Evolutionary conservation across 2,113 vertebrate species (phyloP).

Genomic region (Morone saxatilis): DNA sequence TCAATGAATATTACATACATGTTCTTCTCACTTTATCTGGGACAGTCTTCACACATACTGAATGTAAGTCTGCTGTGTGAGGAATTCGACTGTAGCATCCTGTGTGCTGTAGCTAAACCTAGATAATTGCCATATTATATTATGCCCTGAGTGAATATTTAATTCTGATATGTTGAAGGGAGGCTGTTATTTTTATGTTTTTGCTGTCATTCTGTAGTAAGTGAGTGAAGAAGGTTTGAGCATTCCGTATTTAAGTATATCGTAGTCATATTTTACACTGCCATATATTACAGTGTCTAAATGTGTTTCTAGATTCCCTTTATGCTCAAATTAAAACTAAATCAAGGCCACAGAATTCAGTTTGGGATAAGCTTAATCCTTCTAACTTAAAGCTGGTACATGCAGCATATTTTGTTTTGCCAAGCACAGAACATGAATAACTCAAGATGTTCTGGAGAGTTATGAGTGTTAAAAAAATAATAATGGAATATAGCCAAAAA

Average conservation of each 20-base stretch:
- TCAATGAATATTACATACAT: slow-evolving; percentile 70
- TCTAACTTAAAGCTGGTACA: slow-evolving; percentile 5
- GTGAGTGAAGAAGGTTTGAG: not conserved
- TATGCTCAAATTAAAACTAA: not conserved
- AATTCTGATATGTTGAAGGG: slow-evolving; percentile 17
- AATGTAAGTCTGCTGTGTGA: slow-evolving; percentile 17
- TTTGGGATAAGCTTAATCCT: slow-evolving; percentile 26
- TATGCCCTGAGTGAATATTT: slow-evolving; percentile 16
- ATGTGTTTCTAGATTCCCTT: slow-evolving; percentile 1
- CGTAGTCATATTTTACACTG: not conserved
- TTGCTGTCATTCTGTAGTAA: slow-evolving; percentile 8
- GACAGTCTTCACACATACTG: slow-evolving; percentile 51
- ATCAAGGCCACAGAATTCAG: not conserved
- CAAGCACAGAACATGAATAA: slow-evolving; percentile 54
- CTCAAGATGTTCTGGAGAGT: slow-evolving; percentile 27
- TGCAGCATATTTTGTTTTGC: slow-evolving; percentile 27
- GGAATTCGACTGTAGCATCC: not conserved
- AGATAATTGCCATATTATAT: slow-evolving; percentile 30
- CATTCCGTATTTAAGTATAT: not conserved
- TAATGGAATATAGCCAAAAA: slow-evolving; percentile 16
- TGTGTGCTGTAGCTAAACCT: slow-evolving; percentile 25
- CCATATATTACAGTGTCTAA: not conserved
- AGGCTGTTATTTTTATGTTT: slow-evolving; percentile 29
- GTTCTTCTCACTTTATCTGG: slow-evolving; percentile 65
- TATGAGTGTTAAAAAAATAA: slow-evolving; percentile 10